phyloP scores from a whole-genome alignment of 1,140 invertebrate species.

The Ceratina australensis region DNA sequence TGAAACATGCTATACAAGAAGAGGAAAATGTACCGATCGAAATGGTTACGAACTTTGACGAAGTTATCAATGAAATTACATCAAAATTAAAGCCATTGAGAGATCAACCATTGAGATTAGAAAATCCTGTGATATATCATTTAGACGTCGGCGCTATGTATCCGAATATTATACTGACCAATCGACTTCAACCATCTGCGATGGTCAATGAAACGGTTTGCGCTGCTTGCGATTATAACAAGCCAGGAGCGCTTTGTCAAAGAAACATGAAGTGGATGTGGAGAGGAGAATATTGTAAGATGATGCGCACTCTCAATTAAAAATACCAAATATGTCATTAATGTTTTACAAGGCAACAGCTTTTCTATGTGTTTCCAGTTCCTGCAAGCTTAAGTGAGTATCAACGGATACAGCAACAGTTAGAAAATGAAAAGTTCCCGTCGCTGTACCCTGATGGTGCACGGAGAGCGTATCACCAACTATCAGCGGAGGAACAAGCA shows the following conservation, averaged over 20 bases:
- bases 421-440: conserved; percentile 96
- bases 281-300: conserved; percentile 94
- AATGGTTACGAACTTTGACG: conserved; percentile 91
- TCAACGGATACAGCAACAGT: conserved; percentile 95
- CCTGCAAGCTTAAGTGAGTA: conserved; percentile 95
- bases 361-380: conserved; percentile 80
- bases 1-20: conserved; percentile 93
- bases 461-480: conserved; percentile 92
- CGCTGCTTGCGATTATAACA: conserved; percentile 97
- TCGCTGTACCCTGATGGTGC: conserved; percentile 87
- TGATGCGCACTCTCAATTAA: not conserved
- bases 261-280: conserved; percentile 98
- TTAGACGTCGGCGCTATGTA: conserved; percentile 99
- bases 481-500: conserved; percentile 92
- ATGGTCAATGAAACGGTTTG: conserved; percentile 95
- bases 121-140: conserved; percentile 98
- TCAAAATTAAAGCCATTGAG: conserved; percentile 87
- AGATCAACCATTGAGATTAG: conserved; percentile 92
- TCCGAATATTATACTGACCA: conserved; percentile 99
- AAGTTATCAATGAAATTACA: conserved; percentile 88
- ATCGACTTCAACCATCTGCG: conserved; percentile 95
- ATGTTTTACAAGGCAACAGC: not conserved
- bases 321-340: not conserved
- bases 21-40: conserved; percentile 94
- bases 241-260: conserved; percentile 93